Evolutionary conservation across 1,140 invertebrate species (phyloP), one percentile per base, ranked within the genome.

Genomic region (Zaprionus taronus): DNA sequence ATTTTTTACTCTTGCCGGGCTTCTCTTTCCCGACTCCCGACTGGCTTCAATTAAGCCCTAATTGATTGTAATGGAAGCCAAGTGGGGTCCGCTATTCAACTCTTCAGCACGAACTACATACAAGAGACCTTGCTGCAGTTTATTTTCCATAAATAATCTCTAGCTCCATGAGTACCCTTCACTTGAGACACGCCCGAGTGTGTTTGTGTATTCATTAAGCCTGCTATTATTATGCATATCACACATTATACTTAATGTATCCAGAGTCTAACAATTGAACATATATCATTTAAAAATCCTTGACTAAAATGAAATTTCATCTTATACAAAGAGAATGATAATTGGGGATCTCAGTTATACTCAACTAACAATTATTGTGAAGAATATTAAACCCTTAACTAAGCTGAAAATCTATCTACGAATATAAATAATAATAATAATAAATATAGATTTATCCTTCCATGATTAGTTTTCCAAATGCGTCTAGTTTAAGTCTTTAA

Each of bases 1-100:
- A 31, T 60, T 58, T 60, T 58, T 28, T 24, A 64, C 64, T 28
- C 26, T 65, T 60, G 31, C 55, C 60, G 34, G 26, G 20, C 49
- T 65, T 44, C 49, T 31, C 65, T 53, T 60, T 83, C 31, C 51
- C 67, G 44, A 28, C 47, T 83, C 31, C 51, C 67, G 44, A 28
- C 47, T 53, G 63, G 56, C 67, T 76, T 82, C 61, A 86, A 77
- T 87, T 77, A 79, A 73, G 34, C 53, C 51, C 55, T 63, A 83
- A 86, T 87, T 80, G 77, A 74, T 51, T 15, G n/a, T 38, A 62
- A 68, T 68, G 34, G 28, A 47, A 58, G 7, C 22, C 41, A 55
- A 62, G 41, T 31, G 26, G 24, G 26, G 15, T 62, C 5, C 9
- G 22, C n/a, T 20, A 47, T 22, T 20, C 11, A n/a, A 15, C 41